Percentiles rank a stretch among this genome's conserved stretches.
phyloP scores from a whole-genome alignment of 2,797 vertebrate genomes.

The Leptoclinus maculatus region DNA sequence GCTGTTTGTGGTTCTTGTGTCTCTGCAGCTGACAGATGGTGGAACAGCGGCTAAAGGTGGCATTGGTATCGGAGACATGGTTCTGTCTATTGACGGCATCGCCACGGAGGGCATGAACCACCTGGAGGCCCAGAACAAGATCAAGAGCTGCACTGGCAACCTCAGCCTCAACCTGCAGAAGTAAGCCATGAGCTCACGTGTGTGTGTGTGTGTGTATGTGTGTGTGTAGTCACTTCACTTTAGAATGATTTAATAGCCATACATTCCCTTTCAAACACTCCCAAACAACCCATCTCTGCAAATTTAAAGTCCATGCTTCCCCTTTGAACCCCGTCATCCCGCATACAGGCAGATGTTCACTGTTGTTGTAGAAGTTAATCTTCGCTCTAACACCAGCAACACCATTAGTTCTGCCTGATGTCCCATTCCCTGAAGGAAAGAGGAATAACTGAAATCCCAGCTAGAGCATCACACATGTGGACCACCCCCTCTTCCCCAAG shows the following conservation, averaged over 20 bases:
- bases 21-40: slow-evolving; percentile 88
- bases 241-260: slow-evolving; percentile 39
- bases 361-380: slow-evolving; percentile 68
- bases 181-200: slow-evolving; percentile 69
- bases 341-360: slow-evolving; percentile 62
- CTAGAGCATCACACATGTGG: slow-evolving; percentile 59
- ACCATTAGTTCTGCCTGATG: slow-evolving; percentile 65
- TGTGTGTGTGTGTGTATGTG: background rate
- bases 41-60: slow-evolving; percentile 93
- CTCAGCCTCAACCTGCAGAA: slow-evolving; percentile 93
- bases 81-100: slow-evolving; percentile 94
- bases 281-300: slow-evolving; percentile 32
- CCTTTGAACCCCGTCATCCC: slow-evolving; percentile 32
- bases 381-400: slow-evolving; percentile 37
- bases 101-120: slow-evolving; percentile 95
- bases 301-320: slow-evolving; percentile 36
- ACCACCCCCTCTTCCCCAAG: slow-evolving; percentile 48
- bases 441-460: slow-evolving; percentile 47
- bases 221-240: background rate
- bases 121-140: slow-evolving; percentile 98
- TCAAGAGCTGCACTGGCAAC: slow-evolving; percentile 92
- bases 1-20: slow-evolving; percentile 48
- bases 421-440: slow-evolving; percentile 46
- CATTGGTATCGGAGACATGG: slow-evolving; percentile 91
- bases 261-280: slow-evolving; percentile 17